Evolutionary conservation across 2,113 vertebrate species (phyloP), one percentile per base, ranked within the genome.

Genomic region (Ochotona curzoniae): DNA sequence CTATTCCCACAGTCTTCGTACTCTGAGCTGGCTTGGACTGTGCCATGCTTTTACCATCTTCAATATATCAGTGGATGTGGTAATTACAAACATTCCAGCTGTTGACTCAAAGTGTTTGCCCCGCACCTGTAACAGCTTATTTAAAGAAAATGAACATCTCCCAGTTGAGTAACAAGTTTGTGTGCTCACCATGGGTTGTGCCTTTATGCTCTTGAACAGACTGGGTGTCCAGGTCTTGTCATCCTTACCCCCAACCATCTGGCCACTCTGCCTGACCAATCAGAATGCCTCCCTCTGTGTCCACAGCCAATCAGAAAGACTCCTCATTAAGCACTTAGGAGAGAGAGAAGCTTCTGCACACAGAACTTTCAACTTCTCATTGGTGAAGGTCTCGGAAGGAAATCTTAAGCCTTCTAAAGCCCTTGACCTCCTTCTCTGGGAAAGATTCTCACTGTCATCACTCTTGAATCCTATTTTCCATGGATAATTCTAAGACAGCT

Each of bases 71-170:
- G 79, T 47, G 70, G 80, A 75, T 78, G 44, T 26, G 64, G 44
- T 87, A 69, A 82, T 63, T 76, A 71, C 89, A 89, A 84, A 89
- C 76, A 60, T 76, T 84, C 81, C 76, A 87, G 71, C 44, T 90
- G 86, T 49, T 90, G 87, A 67, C 85, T 93, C 38, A 44, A 90
- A 93, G 70, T 66, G 91, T 91, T 81, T 74, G 69, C 23, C 38
- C 67, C 51, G 75, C 75, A 92, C n/a, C 30, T 66, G 11, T 32
- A 35, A 61, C 66, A 54, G 57, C 54, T 84, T 75, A 54, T 79
- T 85, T 82, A 83, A 63, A 63, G 93, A 74, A 57, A 73, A 78
- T 70, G 64, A 71, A 78, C 28, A 66, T 25, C 83, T 84, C 60
- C 11, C 21, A 7, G 35, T 11, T 49, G 83, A 49, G 28, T 14